Evolutionary conservation across 2,113 vertebrate species (phyloP).

Genomic region (Coreoperca whiteheadi): DNA sequence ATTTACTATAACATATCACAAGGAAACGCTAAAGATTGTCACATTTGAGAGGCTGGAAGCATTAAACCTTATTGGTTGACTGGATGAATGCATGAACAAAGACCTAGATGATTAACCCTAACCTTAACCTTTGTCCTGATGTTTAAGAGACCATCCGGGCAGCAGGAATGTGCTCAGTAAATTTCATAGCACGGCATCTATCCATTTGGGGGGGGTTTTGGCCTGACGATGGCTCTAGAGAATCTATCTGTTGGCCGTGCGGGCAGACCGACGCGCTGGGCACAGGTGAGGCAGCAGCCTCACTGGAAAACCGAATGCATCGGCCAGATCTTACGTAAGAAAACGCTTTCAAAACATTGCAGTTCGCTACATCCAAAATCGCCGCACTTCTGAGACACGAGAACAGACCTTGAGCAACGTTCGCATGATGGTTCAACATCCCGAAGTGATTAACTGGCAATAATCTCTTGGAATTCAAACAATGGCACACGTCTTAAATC

Average conservation of each 20-base stretch:
- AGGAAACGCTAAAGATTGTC: no score
- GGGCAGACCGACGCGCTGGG: background rate
- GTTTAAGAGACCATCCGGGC: background rate
- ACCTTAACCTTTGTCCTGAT: no score
- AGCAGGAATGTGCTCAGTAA: background rate
- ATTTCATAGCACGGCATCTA: background rate
- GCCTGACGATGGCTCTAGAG: background rate
- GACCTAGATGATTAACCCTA: no score
- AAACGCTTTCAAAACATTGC: background rate
- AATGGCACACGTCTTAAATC: background rate
- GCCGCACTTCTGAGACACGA: background rate
- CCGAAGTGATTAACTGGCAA: slow-evolving; percentile 9
- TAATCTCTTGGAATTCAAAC: slow-evolving; percentile 9
- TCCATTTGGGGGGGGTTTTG: background rate
- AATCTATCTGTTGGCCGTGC: background rate
- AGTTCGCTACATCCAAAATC: slow-evolving; percentile 2
- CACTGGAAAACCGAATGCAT: background rate
- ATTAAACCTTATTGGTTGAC: no score
- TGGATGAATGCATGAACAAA: no score
- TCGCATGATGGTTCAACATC: slow-evolving; percentile 1
- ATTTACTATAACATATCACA: background rate
- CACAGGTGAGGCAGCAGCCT: background rate
- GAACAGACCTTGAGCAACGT: background rate
- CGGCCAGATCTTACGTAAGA: background rate
- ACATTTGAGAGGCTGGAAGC: no score